Conservation (phyloP, 2,888 invertebrate genomes). For the Ichneumoninae sp. region DNA sequence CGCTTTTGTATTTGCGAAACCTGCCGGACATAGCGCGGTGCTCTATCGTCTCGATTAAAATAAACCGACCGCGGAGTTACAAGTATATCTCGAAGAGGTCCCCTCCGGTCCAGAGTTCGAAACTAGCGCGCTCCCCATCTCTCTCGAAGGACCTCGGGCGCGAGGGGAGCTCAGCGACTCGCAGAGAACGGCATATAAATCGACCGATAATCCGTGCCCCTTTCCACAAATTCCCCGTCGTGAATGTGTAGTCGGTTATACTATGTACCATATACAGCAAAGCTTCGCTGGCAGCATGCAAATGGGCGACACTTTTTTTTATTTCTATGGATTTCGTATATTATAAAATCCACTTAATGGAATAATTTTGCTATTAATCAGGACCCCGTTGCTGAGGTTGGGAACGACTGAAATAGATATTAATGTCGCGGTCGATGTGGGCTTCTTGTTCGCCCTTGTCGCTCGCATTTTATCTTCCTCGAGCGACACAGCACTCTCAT, state of each 20-base stretch:
- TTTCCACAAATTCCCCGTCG: slow-evolving; percentile 34
- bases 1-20: not conserved
- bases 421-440: slow-evolving; percentile 8
- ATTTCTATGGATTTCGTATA: slow-evolving; percentile 70
- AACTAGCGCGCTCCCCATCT: slow-evolving; percentile 37
- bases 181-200: slow-evolving; percentile 73
- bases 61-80: slow-evolving; percentile 64
- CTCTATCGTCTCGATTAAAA: slow-evolving; percentile 33
- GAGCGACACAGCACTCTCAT: not conserved
- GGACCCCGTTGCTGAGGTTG: slow-evolving; percentile 66
- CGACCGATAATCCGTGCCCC: slow-evolving; percentile 73
- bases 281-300: slow-evolving; percentile 76
- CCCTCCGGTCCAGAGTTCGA: slow-evolving; percentile 28
- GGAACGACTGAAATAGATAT: slow-evolving; percentile 42
- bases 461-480: slow-evolving; percentile 1
- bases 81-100: slow-evolving; percentile 27
- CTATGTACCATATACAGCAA: slow-evolving; percentile 21
- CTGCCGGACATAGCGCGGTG: not conserved
- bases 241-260: not conserved
- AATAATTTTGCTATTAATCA: slow-evolving; percentile 82
- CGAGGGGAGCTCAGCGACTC: slow-evolving; percentile 26
- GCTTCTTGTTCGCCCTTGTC: slow-evolving; percentile 2
- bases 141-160: slow-evolving; percentile 29
- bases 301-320: slow-evolving; percentile 73
- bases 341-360: slow-evolving; percentile 76